Percentiles rank a stretch among this genome's conserved stretches.
Evolutionary conservation across 2,797 vertebrate species (phyloP).

Genomic region (Cuniculus paca): DNA sequence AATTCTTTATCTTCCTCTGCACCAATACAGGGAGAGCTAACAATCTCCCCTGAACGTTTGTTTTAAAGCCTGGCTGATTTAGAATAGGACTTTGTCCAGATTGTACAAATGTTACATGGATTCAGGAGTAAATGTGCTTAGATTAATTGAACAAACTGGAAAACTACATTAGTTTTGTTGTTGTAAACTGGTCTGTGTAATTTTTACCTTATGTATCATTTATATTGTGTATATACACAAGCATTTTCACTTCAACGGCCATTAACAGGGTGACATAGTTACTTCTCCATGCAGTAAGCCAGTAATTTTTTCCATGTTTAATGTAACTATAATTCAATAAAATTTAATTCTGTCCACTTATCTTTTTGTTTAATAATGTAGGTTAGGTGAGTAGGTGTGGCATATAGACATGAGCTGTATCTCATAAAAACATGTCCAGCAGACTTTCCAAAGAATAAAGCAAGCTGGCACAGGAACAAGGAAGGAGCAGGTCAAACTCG

Average conservation of each 20-base stretch:
- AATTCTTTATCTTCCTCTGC: neutral
- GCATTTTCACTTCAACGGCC: slow-evolving; percentile 49
- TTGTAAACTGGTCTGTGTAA: slow-evolving; percentile 49
- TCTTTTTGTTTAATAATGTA: slow-evolving; percentile 59
- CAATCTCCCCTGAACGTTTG: neutral
- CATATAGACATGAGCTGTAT: neutral
- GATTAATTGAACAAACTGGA: slow-evolving; percentile 30
- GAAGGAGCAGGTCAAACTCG: neutral
- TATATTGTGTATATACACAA: slow-evolving; percentile 71
- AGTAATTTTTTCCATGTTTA: slow-evolving; percentile 76
- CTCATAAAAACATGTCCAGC: neutral
- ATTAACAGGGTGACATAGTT: slow-evolving; percentile 31
- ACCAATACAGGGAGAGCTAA: neutral
- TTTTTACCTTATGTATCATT: slow-evolving; percentile 64
- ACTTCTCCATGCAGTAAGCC: neutral
- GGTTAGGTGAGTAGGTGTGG: neutral
- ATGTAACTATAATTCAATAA: slow-evolving; percentile 84
- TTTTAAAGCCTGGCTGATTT: slow-evolving; percentile 42
- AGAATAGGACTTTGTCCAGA: slow-evolving; percentile 1
- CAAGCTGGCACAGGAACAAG: slow-evolving; percentile 15
- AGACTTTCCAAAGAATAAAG: slow-evolving; percentile 17
- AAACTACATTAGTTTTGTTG: slow-evolving; percentile 20
- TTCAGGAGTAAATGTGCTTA: slow-evolving; percentile 56
- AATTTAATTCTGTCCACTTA: slow-evolving; percentile 59
- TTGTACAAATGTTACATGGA: neutral